phyloP scores from a whole-genome alignment of 2,113 vertebrate species.

The Atractosteus spatula region DNA sequence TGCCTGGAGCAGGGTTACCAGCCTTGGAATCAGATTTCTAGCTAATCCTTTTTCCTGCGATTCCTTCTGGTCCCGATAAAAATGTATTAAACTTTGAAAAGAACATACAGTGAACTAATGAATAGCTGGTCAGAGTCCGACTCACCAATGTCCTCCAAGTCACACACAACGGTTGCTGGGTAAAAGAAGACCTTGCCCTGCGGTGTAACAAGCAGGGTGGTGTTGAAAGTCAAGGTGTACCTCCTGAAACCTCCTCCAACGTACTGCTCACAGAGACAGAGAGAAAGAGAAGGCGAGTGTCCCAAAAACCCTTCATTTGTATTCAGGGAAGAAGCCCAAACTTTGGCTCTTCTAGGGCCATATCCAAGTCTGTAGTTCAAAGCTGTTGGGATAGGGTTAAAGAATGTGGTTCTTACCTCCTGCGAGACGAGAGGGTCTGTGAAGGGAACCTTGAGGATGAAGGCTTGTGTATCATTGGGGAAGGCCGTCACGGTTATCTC shows the following conservation, averaged over 20 bases:
- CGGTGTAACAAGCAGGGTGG: constrained; percentile 32
- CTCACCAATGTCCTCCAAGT: constrained; percentile 35
- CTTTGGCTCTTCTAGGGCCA: no score
- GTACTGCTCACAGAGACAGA: constrained; percentile 21
- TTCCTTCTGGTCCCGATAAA: no score
- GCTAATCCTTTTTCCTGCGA: no score
- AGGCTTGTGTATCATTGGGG: constrained; percentile 38
- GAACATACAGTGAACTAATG: not conserved
- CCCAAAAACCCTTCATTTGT: not conserved
- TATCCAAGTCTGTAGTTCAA: no score
- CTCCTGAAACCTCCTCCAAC: constrained; percentile 34
- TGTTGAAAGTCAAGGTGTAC: constrained; percentile 37
- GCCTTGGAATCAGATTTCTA: no score
- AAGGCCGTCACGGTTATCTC: constrained; percentile 23
- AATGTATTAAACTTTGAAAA: no score
- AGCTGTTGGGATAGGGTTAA: not conserved
- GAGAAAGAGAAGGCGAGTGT: not conserved
- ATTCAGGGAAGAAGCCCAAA: no score
- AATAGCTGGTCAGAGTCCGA: not conserved
- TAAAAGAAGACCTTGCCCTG: constrained; percentile 35
- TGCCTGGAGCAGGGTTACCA: no score
- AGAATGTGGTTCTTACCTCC: constrained; percentile 26
- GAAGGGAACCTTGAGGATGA: constrained; percentile 27
- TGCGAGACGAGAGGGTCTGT: constrained; percentile 40
- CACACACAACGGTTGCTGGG: constrained; percentile 25